These are phyloP conservation scores for Germaria angustata DNA, from an alignment of 2,888 invertebrate genomes.

Conservation along the genomic window DNA sequence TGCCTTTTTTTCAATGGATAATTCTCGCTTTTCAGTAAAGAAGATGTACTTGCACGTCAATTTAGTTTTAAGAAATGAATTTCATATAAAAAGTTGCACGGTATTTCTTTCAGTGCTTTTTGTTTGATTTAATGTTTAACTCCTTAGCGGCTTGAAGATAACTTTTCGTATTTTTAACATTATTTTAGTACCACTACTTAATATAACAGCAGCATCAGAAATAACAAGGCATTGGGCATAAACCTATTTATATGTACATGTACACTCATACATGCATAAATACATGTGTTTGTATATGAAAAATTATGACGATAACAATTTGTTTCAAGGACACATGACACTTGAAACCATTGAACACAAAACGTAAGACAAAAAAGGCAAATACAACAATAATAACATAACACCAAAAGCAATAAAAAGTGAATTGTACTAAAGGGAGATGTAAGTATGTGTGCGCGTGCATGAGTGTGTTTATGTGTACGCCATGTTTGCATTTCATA, in stretches of 20 bases:
- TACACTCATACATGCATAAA: neutral
- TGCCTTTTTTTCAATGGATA: too few species aligned
- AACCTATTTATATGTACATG: neutral
- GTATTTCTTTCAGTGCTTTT: neutral
- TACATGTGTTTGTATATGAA: conserved; percentile 39
- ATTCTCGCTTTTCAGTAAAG: too few species aligned
- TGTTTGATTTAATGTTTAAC: neutral
- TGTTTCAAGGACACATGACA: conserved; percentile 69
- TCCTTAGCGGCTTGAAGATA: neutral
- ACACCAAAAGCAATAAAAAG: conserved; percentile 45
- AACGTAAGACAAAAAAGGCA: neutral
- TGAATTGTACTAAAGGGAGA: conserved; percentile 16
- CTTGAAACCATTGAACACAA: conserved; percentile 63
- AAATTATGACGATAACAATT: conserved; percentile 68
- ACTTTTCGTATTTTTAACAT: conserved; percentile 1
- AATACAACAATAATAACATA: conserved; percentile 21
- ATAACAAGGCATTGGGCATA: neutral
- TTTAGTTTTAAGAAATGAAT: too few species aligned
- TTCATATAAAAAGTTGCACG: too few species aligned
- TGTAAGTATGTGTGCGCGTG: neutral
- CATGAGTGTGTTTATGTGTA: conserved; percentile 12
- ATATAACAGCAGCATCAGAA: conserved; percentile 23
- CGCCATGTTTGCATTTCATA: conserved; percentile 67
- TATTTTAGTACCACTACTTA: neutral
- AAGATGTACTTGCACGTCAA: too few species aligned